Base-by-base conservation (phyloP, 2,888 invertebrate species). In the Scaptomyza flava region DNA sequence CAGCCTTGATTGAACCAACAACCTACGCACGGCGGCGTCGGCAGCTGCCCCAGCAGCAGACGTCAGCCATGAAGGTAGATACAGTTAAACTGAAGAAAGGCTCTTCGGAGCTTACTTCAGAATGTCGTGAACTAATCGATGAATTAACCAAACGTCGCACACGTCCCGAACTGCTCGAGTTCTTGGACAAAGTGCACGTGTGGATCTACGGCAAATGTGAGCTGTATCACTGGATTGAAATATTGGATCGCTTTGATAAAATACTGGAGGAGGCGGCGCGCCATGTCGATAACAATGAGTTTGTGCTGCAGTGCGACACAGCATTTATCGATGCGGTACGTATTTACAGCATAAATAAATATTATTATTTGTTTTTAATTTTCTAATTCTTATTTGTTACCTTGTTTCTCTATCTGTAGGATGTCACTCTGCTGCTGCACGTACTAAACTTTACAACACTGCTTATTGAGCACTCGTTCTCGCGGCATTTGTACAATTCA, bases 151-250 rank as follows among this genome's bases (percentile, higher is more conserved):
- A 93, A 72, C 95, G 95, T 87, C 94, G 94, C 48, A 93, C 94
- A 46, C 93, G 94, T 61, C 95, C 95, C 87, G 92, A 97, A 65
- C 91, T 95, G 3, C 93, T 93, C 50, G 95, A 96, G 90, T 90
- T 89, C 45, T 92, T 97, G 61, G 94, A 94, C 68, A 94, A 94
- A 76, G 94, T 97, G 72, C 96, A 95, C 81, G 94, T 95, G 43
- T 97, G 96, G 96, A 96, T 96, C 31, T 96, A 95, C 91, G 96
- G 96, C 56, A 97, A 97, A 93, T 97, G 96, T 91, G 97, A 97
- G 91, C 92, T 97, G 17, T 96, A 95, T 87, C 96, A 97, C 91
- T 97, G 97, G 97, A 96, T 96, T 71, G 96, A 96, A 91, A 95
- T 96, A 20, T 92, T 97, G 59, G 96, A 97, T 91, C 93, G 95